Conservation (phyloP, 2,113 vertebrate genomes). For the Leptodactylus fuscus region DNA sequence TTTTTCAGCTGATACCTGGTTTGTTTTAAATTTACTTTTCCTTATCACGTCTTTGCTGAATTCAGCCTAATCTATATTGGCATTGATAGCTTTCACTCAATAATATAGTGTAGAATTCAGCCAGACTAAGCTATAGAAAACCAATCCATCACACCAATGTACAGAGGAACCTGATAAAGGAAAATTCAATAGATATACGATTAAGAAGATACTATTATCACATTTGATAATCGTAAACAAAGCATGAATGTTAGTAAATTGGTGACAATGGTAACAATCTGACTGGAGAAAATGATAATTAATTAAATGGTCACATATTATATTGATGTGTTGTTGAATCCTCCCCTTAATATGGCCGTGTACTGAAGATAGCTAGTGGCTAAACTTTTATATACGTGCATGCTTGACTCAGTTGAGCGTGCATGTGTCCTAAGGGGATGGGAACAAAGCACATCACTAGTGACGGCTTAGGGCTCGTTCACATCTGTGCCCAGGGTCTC, state of each 20-base stretch:
- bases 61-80: conserved; percentile 76
- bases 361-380: too few species aligned
- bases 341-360: too few species aligned
- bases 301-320: neutral
- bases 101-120: conserved; percentile 69
- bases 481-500: too few species aligned
- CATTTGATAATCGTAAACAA: neutral
- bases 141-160: neutral
- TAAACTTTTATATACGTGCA: too few species aligned
- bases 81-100: conserved; percentile 74
- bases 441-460: too few species aligned
- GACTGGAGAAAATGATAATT: neutral
- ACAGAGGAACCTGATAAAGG: neutral
- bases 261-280: neutral
- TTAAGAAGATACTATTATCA: neutral
- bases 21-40: conserved; percentile 63
- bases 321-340: neutral
- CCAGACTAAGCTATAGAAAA: neutral
- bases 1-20: conserved; percentile 63
- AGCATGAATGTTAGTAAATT: too few species aligned
- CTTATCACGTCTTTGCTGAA: conserved; percentile 67
- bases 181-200: neutral
- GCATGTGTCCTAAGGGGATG: too few species aligned
- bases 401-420: too few species aligned
- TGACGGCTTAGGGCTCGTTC: too few species aligned